These are phyloP conservation scores for Aplochiton taeniatus DNA, from an alignment of 2,797 vertebrate species.

Conservation along the genomic window DNA sequence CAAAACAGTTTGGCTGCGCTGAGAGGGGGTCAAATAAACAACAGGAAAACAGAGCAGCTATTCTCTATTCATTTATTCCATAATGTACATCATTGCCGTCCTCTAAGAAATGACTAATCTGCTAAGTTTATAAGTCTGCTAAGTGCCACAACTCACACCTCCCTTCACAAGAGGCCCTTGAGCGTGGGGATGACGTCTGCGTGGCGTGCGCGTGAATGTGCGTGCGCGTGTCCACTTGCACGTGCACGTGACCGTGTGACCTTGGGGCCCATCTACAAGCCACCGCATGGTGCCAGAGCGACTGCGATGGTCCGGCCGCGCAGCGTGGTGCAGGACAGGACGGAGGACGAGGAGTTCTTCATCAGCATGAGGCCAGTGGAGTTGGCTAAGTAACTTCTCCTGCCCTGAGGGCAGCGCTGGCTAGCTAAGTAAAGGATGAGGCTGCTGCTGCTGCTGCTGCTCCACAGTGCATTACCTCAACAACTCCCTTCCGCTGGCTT, in stretches of 20 bases:
- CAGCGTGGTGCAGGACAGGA: background rate
- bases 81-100: conserved; percentile 70
- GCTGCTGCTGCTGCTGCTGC: conserved; percentile 38
- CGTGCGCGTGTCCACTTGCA: background rate
- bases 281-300: background rate
- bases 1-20: conserved; percentile 32
- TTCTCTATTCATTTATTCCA: conserved; percentile 74
- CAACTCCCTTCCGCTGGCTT: conserved; percentile 63
- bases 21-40: conserved; percentile 44
- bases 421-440: conserved; percentile 64
- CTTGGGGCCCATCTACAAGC: conserved; percentile 11
- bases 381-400: conserved; percentile 58
- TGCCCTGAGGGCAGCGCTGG: conserved; percentile 52
- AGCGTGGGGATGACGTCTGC: conserved; percentile 25
- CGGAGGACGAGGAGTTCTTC: conserved; percentile 33
- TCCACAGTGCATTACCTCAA: conserved; percentile 46
- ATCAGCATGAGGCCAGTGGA: conserved; percentile 51
- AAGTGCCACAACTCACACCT: conserved; percentile 51
- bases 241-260: background rate
- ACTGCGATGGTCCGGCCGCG: background rate
- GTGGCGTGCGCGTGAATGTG: too few relatives aligned
- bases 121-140: conserved; percentile 75
- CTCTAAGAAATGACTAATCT: conserved; percentile 74
- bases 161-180: conserved; percentile 57
- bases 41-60: conserved; percentile 51